These are phyloP conservation scores for Hylyphantes graminicola DNA, from an alignment of 1,140 invertebrate genomes.

Conservation along the genomic window DNA sequence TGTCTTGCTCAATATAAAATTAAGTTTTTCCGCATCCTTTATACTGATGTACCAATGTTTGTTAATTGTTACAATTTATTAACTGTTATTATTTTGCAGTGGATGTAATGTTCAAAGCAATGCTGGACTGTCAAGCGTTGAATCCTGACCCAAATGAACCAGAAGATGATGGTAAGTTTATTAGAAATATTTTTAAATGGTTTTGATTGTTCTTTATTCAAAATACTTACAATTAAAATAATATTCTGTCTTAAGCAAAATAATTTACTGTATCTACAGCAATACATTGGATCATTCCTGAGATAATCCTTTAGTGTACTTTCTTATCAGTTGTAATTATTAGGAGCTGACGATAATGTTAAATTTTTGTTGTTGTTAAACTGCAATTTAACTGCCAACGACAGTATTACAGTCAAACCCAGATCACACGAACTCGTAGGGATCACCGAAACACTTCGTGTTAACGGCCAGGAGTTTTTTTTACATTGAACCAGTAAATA, in stretches of 20 bases:
- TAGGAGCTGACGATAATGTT: no score
- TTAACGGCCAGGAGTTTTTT: no score
- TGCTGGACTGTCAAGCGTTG: conserved; percentile 77
- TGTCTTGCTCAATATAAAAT: neutral
- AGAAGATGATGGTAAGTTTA: conserved; percentile 5
- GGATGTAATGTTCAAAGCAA: conserved; percentile 76
- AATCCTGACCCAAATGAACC: conserved; percentile 71
- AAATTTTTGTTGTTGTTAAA: no score
- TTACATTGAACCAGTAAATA: no score
- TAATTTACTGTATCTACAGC: no score
- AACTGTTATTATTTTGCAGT: conserved; percentile 66
- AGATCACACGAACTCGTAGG: no score
- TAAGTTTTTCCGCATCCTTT: neutral
- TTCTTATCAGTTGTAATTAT: no score
- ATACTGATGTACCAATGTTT: neutral
- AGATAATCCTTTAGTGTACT: no score
- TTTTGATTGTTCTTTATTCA: neutral
- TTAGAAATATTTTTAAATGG: neutral
- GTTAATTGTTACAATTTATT: neutral
- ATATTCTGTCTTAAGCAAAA: neutral
- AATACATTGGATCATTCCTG: no score
- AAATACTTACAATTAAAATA: neutral
- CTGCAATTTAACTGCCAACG: no score
- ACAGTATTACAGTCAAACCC: no score
- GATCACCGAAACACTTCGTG: no score